Conservation (phyloP, 35 echinoderm and acorn worm genomes). For the Ptychodera flava region DNA sequence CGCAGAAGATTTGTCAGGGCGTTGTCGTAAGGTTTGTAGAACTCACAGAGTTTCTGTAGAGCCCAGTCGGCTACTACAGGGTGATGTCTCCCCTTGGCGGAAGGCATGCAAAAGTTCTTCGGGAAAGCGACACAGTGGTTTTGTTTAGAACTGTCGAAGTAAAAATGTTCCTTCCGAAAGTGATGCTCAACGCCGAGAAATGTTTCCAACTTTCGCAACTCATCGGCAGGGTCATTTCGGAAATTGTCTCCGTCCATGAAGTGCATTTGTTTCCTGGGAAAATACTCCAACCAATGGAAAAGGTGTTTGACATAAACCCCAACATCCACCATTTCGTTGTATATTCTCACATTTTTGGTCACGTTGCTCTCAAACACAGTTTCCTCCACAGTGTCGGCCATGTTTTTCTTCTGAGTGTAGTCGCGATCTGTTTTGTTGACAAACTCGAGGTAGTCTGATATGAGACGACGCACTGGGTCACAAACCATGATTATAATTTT, state of each 20-base stretch:
- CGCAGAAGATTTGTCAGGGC: neutral
- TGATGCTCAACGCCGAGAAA: conserved; percentile 2
- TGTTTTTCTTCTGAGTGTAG: neutral
- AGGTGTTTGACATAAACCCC: neutral
- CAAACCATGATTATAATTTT: neutral
- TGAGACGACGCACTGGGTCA: neutral
- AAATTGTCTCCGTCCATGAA: conserved; percentile 9
- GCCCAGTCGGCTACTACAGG: neutral
- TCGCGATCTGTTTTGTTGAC: neutral
- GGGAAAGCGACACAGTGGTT: neutral
- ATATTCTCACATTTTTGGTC: neutral
- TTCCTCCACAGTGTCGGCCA: neutral
- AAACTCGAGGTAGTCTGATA: neutral
- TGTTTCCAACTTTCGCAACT: neutral
- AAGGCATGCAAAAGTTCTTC: neutral
- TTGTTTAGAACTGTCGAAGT: neutral
- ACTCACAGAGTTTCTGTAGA: neutral
- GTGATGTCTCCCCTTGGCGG: neutral
- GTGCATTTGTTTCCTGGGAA: neutral
- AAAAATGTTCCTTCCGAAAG: conserved; percentile 10
- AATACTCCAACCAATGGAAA: conserved; percentile 3
- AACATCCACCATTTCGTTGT: neutral
- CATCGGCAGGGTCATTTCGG: neutral
- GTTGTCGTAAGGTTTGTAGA: neutral
- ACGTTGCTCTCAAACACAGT: neutral